phyloP scores from a whole-genome alignment of 2,888 invertebrate genomes.

The Lycophotia porphyrea region DNA sequence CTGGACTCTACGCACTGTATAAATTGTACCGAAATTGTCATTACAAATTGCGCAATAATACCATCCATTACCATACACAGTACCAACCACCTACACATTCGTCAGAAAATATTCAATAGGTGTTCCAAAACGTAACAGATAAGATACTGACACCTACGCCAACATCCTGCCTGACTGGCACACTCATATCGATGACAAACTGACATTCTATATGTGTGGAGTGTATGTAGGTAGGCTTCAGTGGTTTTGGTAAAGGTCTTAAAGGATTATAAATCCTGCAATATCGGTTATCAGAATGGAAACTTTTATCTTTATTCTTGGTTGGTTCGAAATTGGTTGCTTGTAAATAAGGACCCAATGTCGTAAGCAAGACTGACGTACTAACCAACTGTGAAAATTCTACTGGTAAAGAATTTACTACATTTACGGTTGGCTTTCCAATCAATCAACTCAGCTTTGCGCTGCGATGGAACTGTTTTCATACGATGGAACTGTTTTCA shows the following conservation, averaged over 20 bases:
- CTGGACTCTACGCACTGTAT: too few species aligned
- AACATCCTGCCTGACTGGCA: constrained; percentile 46
- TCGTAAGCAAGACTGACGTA: background rate
- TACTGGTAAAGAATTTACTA: background rate
- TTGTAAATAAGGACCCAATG: background rate
- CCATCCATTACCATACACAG: constrained; percentile 30
- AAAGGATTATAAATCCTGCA: background rate
- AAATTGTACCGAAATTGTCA: too few species aligned
- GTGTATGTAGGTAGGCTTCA: background rate
- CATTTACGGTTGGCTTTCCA: background rate
- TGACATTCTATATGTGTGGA: constrained; percentile 12
- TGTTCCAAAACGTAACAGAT: constrained; percentile 52
- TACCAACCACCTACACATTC: constrained; percentile 27
- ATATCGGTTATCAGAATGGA: background rate
- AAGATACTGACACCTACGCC: constrained; percentile 56
- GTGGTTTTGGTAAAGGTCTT: background rate
- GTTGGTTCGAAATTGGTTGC: background rate
- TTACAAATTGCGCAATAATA: background rate
- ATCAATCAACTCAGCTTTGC: background rate
- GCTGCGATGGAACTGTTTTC: background rate
- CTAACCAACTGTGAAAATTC: background rate
- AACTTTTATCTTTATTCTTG: background rate
- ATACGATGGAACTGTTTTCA: background rate
- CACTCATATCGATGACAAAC: constrained; percentile 44
- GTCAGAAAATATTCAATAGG: constrained; percentile 47